phyloP scores from a whole-genome alignment of 2,797 vertebrate genomes.

The Phoxinus dragarum region DNA sequence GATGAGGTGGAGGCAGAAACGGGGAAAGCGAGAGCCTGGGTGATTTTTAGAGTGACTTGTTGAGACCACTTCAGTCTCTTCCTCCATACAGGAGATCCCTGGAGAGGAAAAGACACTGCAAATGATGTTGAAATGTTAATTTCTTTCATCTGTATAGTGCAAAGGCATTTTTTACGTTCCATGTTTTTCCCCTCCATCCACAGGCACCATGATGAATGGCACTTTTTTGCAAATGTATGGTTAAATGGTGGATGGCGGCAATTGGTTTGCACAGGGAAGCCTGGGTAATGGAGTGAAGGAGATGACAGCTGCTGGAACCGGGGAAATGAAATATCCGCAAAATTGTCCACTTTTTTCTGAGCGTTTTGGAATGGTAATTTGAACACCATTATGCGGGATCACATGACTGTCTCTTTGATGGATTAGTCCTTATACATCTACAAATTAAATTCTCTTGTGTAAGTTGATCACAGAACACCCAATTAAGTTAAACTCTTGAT shows the following conservation, averaged over 20 bases:
- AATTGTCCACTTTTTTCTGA: constrained; percentile 18
- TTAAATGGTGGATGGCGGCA: constrained; percentile 50
- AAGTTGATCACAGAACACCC: constrained; percentile 9
- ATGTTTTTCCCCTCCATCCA: constrained; percentile 4
- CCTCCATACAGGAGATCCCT: constrained; percentile 8
- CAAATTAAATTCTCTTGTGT: constrained; percentile 22
- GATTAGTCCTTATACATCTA: constrained; percentile 29
- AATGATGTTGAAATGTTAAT: constrained; percentile 29
- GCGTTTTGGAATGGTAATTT: constrained; percentile 14
- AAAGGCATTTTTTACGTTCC: background rate
- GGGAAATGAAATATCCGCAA: constrained; percentile 32
- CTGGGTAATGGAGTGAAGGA: constrained; percentile 53
- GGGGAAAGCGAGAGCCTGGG: constrained; percentile 23
- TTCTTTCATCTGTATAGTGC: constrained; percentile 16
- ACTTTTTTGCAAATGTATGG: constrained; percentile 43
- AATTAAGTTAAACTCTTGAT: constrained; percentile 20
- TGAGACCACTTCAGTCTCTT: constrained; percentile 40
- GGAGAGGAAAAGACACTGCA: constrained; percentile 14
- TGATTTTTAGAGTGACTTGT: constrained; percentile 42
- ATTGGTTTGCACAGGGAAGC: constrained; percentile 40
- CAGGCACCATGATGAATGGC: constrained; percentile 21
- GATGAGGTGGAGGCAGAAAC: constrained; percentile 34
- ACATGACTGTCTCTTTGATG: constrained; percentile 36
- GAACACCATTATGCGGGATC: constrained; percentile 25
- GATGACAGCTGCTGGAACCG: constrained; percentile 44